These are phyloP conservation scores for Pseudomyrmex concolor DNA, from an alignment of 1,140 invertebrate genomes.

Conservation along the genomic window DNA sequence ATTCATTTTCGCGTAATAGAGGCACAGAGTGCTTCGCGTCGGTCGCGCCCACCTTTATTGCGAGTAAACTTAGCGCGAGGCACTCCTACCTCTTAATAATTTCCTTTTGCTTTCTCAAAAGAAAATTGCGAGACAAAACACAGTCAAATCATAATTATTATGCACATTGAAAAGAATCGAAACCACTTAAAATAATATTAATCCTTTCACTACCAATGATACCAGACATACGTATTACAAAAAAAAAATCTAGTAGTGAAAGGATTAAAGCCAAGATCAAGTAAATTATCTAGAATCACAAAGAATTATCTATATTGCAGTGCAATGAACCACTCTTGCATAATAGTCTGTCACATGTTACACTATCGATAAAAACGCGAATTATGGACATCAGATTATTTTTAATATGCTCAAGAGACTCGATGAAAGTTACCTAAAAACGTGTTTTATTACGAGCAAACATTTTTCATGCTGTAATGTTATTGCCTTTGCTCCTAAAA, in stretches of 20 bases:
- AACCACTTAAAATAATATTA: neutral
- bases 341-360: slow-evolving; percentile 1
- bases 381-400: too few relatives aligned
- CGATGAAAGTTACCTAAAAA: neutral
- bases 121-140: neutral
- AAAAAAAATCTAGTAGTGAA: neutral
- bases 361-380: neutral
- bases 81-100: too few relatives aligned
- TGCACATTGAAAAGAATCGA: neutral
- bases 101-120: slow-evolving; percentile 2
- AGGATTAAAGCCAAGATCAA: slow-evolving; percentile 1
- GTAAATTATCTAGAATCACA: neutral
- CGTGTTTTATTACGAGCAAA: neutral
- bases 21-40: too few relatives aligned
- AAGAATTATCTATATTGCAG: neutral
- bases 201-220: too few relatives aligned
- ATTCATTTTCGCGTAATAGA: too few relatives aligned
- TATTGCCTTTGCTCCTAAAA: neutral
- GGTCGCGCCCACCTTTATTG: too few relatives aligned
- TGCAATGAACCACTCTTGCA: neutral
- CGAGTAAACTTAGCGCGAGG: too few relatives aligned
- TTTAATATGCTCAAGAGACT: too few relatives aligned
- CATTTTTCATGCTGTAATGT: too few relatives aligned
- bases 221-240: neutral
- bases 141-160: neutral